Percentiles rank a stretch among this genome's conserved stretches.
These are phyloP conservation scores for Pholis gunnellus DNA, from an alignment of 2,113 vertebrate genomes.

Conservation along the genomic window DNA sequence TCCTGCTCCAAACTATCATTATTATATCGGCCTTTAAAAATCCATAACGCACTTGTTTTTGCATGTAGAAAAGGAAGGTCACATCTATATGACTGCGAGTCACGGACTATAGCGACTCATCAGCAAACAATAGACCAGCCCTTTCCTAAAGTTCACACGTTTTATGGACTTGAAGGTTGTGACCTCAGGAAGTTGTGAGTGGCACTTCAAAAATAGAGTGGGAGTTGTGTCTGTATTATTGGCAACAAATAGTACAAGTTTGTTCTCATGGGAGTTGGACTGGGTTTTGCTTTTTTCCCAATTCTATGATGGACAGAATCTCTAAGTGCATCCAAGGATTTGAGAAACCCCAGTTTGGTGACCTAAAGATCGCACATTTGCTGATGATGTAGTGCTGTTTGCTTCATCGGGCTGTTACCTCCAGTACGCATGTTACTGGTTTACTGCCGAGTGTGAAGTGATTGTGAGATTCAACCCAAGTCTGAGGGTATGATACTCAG, in stretches of 20 bases:
- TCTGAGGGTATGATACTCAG: not conserved
- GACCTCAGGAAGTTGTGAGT: not conserved
- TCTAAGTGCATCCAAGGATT: not conserved
- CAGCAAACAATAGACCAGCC: not conserved
- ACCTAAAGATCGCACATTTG: not conserved
- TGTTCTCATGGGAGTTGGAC: not conserved
- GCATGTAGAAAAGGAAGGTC: not conserved
- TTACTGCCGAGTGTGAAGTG: conserved; percentile 27
- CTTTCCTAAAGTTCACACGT: not conserved
- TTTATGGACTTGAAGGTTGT: not conserved
- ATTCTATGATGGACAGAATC: not conserved
- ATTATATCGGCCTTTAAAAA: too few species aligned
- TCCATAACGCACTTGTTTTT: too few species aligned
- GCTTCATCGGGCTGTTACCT: not conserved
- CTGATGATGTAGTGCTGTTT: conserved; percentile 14
- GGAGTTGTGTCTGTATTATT: not conserved
- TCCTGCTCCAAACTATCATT: too few species aligned
- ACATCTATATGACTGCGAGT: not conserved
- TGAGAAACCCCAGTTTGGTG: not conserved
- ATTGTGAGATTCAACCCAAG: conserved; percentile 6
- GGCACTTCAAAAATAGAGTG: not conserved
- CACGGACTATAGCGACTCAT: not conserved
- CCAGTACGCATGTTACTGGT: not conserved
- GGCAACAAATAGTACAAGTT: not conserved
- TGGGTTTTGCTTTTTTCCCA: not conserved